Evolutionary conservation across 2,797 vertebrate species (phyloP), one percentile per base, ranked within the genome.

Genomic region (Helarctos malayanus): DNA sequence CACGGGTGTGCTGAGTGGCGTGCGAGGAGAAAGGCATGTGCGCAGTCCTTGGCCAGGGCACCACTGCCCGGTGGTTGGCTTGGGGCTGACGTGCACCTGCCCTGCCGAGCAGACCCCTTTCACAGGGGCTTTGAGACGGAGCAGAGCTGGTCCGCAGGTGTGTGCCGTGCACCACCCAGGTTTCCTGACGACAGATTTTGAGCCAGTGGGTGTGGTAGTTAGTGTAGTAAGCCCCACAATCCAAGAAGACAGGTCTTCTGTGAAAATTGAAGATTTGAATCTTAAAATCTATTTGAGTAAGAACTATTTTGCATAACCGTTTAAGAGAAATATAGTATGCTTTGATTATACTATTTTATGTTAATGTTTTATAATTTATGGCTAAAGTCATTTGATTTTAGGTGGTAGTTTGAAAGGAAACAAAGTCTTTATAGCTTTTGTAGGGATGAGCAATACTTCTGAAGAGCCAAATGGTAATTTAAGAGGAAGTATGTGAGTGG

Each of bases 31-130:
- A 25, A 52, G 4, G 35, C 16, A 38, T 4, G 38, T 0, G 0
- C 4, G 3, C 1, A 8, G 29, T 5, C 1, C 27, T 4, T 4
- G 7, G 71, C 57, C 54, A 7, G 29, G 49, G 45, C 25, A 7
- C 84, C 49, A n/a, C 32, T 3, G 12, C 27, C 1, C 32, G 25
- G 12, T 7, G 8, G 3, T 11, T 15, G 1, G 16, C 69, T 0
- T 0, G 59, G 2, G 15, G 49, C 82, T 57, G 81, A 8, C 14
- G n/a, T 2, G 2, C 5, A 2, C 11, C 19, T 29, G 1, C 5
- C 18, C 57, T 19, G 14, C 15, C 6, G 1, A 32, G 65, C 49
- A 56, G 38, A 4, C 6, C 45, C 73, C 38, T 13, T 57, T 54
- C 45, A 0, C 27, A 35, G 18, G 12, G 2, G 19, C 56, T 45